These are phyloP conservation scores for Dolomedes plantarius DNA, from an alignment of 2,888 invertebrate species.

Conservation along the genomic window DNA sequence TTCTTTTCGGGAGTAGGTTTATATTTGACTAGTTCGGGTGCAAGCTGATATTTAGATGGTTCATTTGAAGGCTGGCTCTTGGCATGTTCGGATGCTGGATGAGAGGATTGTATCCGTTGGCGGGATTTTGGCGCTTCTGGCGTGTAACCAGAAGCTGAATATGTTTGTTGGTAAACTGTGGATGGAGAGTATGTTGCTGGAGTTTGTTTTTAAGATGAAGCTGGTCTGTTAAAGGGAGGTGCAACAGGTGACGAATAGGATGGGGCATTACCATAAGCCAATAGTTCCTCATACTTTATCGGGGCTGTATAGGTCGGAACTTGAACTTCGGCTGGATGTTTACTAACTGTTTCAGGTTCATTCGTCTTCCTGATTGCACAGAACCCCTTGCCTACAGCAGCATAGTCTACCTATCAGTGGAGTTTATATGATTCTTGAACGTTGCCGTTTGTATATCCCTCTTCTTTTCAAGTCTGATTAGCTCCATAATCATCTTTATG, in stretches of 20 bases:
- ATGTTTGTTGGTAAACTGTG: no score
- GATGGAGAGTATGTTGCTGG: slow-evolving; percentile 21
- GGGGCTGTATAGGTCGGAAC: slow-evolving; percentile 39
- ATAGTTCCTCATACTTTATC: background rate
- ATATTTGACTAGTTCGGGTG: no score
- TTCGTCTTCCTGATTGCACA: slow-evolving; percentile 72
- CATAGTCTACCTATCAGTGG: slow-evolving; percentile 71
- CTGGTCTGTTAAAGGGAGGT: slow-evolving; percentile 4
- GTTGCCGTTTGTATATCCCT: slow-evolving; percentile 72
- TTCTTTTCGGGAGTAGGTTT: no score
- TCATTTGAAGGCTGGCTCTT: no score
- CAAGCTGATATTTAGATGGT: no score
- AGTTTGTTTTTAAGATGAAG: slow-evolving; percentile 33
- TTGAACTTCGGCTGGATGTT: slow-evolving; percentile 48
- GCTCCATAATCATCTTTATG: slow-evolving; percentile 71
- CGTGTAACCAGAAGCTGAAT: no score
- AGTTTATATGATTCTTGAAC: slow-evolving; percentile 72
- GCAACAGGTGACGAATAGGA: slow-evolving; percentile 12
- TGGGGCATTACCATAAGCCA: slow-evolving; percentile 23
- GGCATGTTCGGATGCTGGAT: no score
- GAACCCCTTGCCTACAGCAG: slow-evolving; percentile 72
- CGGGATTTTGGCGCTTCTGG: no score
- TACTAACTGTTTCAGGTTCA: slow-evolving; percentile 71
- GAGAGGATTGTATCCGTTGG: no score
- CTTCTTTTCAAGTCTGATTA: slow-evolving; percentile 66